These are phyloP conservation scores for Nasonovia ribisnigri DNA, from an alignment of 2,888 invertebrate species.

Conservation along the genomic window DNA sequence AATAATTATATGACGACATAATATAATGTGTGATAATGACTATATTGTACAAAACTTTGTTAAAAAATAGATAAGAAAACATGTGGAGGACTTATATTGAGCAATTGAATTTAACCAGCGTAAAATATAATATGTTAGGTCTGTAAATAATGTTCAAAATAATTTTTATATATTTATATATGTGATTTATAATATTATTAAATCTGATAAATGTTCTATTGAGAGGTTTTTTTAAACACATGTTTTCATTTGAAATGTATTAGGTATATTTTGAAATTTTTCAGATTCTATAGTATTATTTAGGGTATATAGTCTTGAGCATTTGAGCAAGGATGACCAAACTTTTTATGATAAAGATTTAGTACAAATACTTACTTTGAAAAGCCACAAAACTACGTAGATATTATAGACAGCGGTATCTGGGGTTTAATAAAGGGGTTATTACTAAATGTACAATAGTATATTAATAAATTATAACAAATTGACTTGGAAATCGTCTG, in stretches of 20 bases:
- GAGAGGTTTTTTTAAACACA: background rate
- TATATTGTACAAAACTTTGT: background rate
- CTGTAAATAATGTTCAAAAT: background rate
- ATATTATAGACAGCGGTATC: too few species aligned
- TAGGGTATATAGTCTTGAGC: background rate
- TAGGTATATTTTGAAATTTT: too few species aligned
- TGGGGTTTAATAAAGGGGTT: too few species aligned
- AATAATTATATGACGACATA: background rate
- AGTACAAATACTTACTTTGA: too few species aligned
- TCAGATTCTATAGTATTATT: background rate
- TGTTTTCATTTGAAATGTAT: background rate
- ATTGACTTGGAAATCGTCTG: too few species aligned
- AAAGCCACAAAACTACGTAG: too few species aligned
- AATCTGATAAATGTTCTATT: background rate
- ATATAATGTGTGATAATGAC: too few species aligned
- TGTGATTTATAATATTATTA: background rate
- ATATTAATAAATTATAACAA: too few species aligned
- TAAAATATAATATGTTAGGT: background rate
- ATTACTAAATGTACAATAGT: too few species aligned
- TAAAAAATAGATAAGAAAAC: background rate
- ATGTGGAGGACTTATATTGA: background rate
- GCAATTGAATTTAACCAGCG: background rate
- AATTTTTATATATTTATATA: background rate
- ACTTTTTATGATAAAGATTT: too few species aligned
- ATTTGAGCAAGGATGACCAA: too few species aligned